These are phyloP conservation scores for Galagoides demidoff DNA, from an alignment of 2,797 vertebrate species.

Conservation along the genomic window DNA sequence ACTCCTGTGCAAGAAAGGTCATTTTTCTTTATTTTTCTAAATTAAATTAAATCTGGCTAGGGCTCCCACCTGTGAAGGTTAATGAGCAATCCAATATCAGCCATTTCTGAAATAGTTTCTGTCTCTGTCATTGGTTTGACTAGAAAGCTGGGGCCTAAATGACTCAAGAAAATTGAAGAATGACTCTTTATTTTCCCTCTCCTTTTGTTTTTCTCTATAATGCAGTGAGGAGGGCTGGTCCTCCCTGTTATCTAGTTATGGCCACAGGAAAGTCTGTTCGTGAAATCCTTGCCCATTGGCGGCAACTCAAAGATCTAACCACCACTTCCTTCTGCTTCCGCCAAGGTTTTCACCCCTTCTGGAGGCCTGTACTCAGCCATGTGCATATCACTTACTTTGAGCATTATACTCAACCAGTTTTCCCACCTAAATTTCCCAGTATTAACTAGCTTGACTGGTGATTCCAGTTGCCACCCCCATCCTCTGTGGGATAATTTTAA, in stretches of 20 bases:
- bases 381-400: neutral
- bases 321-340: neutral
- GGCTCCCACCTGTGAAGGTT: conserved; percentile 58
- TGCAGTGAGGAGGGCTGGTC: neutral
- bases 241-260: neutral
- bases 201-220: neutral
- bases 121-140: neutral
- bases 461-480: neutral
- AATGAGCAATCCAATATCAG: conserved; percentile 58
- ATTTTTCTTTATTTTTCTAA: conserved; percentile 68
- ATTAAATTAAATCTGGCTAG: conserved; percentile 46
- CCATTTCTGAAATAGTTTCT: conserved; percentile 42
- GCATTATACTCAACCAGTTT: neutral
- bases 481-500: neutral
- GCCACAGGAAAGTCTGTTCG: neutral
- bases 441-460: neutral
- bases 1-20: conserved; percentile 13
- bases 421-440: neutral
- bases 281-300: neutral
- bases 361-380: neutral
- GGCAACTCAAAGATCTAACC: neutral
- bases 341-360: neutral
- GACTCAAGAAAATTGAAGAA: neutral
- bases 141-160: neutral
- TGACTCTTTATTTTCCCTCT: neutral